Base-by-base conservation (phyloP, 2,888 invertebrate species). In the Alentia gelatinosa region DNA sequence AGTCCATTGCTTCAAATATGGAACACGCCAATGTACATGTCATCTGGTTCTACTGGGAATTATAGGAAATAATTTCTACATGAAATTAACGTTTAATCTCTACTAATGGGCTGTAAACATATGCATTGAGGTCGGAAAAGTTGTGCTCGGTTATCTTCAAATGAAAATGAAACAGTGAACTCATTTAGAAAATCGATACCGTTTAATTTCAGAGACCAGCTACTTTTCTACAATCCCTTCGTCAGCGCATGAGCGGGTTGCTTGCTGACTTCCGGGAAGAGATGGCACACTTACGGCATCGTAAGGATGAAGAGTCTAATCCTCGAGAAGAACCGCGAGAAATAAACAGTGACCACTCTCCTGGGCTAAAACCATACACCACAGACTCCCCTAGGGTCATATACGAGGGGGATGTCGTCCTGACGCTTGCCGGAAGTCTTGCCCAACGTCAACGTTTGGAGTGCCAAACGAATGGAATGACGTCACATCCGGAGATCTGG, bases 391-490 rank as follows among this genome's bases (percentile, higher is more conserved):
- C 35, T n/a, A 15, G n/a, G 12, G 79, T 79, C 37, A 39, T 79
- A 0, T 7, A 35, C 39, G 79, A 79, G 23, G 39, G 39, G 15
- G 79, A 79, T 39, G 15, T 79, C 37, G n/a, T 79, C 7, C n/a
- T 79, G 39, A 37, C 79, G 5, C 12, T 79, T 12, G 79, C 79
- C 79, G 79, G 79, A 79, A 79, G 79, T 39, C 35, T 79, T 12
- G 79, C 79, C 15, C 19, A 39, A 39, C 79, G 79, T 0, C 79
- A 37, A 7, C 79, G 79, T 4, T 5, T n/a, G 5, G 15, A 63
- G 9, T 19, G 9, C 9, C 9, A 12, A 19, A 47, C 47, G 19
- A 19, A 9, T 9, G 19, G 9, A 9, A 47, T 47, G 47, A 47
- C 47, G 47, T 47, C 47, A 47, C 47, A 47, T 19, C 9, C 9